Base-by-base conservation (phyloP, 2,888 invertebrate species). In the Erebia palarica region DNA sequence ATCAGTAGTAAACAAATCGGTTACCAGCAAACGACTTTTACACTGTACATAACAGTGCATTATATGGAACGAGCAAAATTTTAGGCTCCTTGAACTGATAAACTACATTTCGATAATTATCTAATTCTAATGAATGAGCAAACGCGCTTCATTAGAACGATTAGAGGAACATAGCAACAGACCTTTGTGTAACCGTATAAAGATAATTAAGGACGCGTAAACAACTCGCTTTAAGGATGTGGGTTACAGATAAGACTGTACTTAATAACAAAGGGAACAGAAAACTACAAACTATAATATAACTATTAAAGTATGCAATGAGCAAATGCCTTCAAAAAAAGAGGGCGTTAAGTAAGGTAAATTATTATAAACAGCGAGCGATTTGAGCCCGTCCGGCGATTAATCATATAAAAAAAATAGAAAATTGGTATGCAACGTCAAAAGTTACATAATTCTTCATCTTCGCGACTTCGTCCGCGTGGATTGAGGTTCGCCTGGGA, bases 131-230 rank as follows among this genome's bases (percentile, higher is more conserved):
- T 70, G 68, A 72, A 73, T 74, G 84, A 85, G 81, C 76, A 79
- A 75, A 61, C 44, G 51, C 53, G 76, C 79, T 82, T 78, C 81
- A 80, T 77, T 79, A 79, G 75, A 55, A 69, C 59, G 44, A 18
- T 68, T n/a, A n/a, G 70, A 79, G 73, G 75, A 78, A 76, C 78
- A 65, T 66, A 74, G 64, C 78, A 78, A 80, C 79, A 67, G 69
- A 69, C 73, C 70, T 78, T 85, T 83, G 85, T 78, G 84, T 87
- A 87, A 90, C 81, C 80, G 76, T 84, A 82, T 88, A 85, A 84
- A 81, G 79, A 83, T 83, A 86, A 86, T 86, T 86, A 86, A 81
- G 79, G 78, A 59, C 68, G 78, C 82, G 85, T 86, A 88, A 89
- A 87, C 84, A 84, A 82, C 80, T 80, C 77, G 80, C 78, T 80